phyloP scores from a whole-genome alignment of 2,797 vertebrate genomes.

The Orestias chungarensis region DNA sequence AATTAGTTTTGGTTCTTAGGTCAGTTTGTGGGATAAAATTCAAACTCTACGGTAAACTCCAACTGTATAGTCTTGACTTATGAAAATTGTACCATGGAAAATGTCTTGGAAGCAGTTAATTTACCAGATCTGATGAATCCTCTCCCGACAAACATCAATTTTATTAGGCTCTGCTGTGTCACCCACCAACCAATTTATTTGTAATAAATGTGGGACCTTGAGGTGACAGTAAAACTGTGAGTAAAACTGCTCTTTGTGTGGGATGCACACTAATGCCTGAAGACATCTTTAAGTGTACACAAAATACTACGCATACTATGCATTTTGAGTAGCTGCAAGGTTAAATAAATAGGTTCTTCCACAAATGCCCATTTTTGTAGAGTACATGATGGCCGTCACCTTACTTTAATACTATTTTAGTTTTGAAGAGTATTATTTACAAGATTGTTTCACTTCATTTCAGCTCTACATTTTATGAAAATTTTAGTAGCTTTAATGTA shows the following conservation, averaged over 20 bases:
- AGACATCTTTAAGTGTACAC: slow-evolving; percentile 52
- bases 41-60: background rate
- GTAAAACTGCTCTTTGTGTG: slow-evolving; percentile 39
- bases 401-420: slow-evolving; percentile 33
- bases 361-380: slow-evolving; percentile 35
- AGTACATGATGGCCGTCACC: slow-evolving; percentile 20
- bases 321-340: slow-evolving; percentile 28
- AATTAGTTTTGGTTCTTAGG: background rate
- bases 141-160: slow-evolving; percentile 44
- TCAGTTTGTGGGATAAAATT: slow-evolving; percentile 17
- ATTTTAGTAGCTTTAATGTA: slow-evolving; percentile 10
- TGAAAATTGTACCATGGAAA: slow-evolving; percentile 47
- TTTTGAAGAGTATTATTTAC: slow-evolving; percentile 32
- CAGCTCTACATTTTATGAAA: slow-evolving; percentile 24
- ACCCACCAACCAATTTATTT: slow-evolving; percentile 61
- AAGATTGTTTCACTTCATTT: slow-evolving; percentile 51
- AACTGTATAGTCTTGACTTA: slow-evolving; percentile 13
- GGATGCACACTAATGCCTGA: slow-evolving; percentile 48
- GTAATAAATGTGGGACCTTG: slow-evolving; percentile 67
- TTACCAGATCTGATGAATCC: slow-evolving; percentile 54
- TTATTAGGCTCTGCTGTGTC: slow-evolving; percentile 53
- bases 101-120: slow-evolving; percentile 57
- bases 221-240: slow-evolving; percentile 64
- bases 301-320: slow-evolving; percentile 47
- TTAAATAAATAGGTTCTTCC: slow-evolving; percentile 32